Evolutionary conservation across 2,113 vertebrate species (phyloP).

Genomic region (Brevimyrus niger): DNA sequence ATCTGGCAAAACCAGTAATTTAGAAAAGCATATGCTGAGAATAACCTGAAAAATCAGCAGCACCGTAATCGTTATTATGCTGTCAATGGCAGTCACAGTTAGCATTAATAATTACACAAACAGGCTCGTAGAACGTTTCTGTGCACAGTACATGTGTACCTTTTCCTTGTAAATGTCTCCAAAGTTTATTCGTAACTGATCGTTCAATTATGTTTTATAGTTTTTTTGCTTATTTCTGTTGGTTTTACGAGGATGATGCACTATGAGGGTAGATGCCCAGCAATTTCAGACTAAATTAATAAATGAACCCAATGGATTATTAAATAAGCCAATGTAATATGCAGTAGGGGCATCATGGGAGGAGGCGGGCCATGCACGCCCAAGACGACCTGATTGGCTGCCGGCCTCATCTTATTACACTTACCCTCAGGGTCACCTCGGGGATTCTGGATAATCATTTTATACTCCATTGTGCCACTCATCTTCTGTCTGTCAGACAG

Average conservation of each 20-base stretch:
- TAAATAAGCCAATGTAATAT: background rate
- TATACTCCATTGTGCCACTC: constrained; percentile 76
- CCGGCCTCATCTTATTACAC: constrained; percentile 57
- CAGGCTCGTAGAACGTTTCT: background rate
- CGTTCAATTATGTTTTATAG: background rate
- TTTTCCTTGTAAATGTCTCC: background rate
- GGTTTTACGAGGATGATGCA: background rate
- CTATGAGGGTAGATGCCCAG: background rate
- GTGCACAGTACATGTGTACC: background rate
- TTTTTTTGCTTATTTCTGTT: background rate
- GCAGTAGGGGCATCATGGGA: background rate
- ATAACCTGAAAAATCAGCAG: background rate
- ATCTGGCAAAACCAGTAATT: constrained; percentile 26
- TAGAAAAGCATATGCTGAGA: background rate
- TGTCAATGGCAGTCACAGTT: background rate
- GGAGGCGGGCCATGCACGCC: background rate
- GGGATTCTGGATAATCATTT: constrained; percentile 66
- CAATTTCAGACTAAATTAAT: background rate
- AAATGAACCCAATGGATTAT: background rate
- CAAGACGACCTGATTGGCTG: background rate
- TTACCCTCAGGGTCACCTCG: constrained; percentile 61
- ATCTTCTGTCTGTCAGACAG: constrained; percentile 66
- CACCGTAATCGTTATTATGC: background rate
- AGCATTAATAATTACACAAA: background rate
- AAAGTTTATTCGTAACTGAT: background rate